Evolutionary conservation across 1,140 invertebrate species (phyloP).

Genomic region (Aphelinus certus): DNA sequence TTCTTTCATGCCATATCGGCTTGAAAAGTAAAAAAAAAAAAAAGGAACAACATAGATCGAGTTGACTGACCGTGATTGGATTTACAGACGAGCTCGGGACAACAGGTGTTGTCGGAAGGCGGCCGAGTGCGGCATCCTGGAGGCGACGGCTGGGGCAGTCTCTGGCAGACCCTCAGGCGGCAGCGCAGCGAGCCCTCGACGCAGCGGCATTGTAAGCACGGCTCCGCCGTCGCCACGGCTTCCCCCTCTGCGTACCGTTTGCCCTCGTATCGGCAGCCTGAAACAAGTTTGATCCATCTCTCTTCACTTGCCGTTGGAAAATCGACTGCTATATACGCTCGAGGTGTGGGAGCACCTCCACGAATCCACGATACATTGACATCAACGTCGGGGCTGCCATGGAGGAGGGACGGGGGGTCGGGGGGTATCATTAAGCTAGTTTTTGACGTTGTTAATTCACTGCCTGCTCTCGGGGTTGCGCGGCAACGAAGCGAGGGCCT

Average conservation of each 20-base stretch:
- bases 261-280: slow-evolving; percentile 76
- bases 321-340: no score
- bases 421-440: neutral
- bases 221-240: slow-evolving; percentile 74
- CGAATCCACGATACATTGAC: no score
- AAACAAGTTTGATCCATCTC: slow-evolving; percentile 37
- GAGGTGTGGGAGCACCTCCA: no score
- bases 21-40: no score
- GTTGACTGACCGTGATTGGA: slow-evolving; percentile 5
- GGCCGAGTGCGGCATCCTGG: slow-evolving; percentile 74
- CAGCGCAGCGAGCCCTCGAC: slow-evolving; percentile 77
- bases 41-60: neutral
- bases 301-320: no score
- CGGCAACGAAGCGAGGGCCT: neutral
- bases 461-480: neutral
- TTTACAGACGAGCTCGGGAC: slow-evolving; percentile 78
- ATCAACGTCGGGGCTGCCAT: no score
- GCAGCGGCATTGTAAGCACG: slow-evolving; percentile 82
- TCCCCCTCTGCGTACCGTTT: slow-evolving; percentile 72
- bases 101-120: slow-evolving; percentile 75
- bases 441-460: neutral
- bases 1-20: no score
- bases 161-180: slow-evolving; percentile 78
- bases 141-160: slow-evolving; percentile 77
- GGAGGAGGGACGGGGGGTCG: no score